phyloP scores from a whole-genome alignment of 1,140 invertebrate genomes.

The Apis mellifera region DNA sequence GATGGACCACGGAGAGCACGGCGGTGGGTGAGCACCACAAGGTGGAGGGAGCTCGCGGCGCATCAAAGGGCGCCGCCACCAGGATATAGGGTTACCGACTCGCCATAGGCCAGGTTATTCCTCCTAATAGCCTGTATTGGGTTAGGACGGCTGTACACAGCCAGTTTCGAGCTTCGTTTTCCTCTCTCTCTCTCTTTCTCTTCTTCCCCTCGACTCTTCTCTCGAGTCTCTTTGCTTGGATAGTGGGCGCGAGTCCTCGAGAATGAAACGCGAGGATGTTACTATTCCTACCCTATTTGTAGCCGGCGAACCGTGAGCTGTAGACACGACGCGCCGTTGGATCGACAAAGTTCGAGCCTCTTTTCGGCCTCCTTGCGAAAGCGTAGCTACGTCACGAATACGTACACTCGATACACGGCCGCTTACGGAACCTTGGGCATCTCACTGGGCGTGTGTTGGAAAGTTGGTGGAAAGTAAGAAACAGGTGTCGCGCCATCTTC shows the following conservation, averaged over 20 bases:
- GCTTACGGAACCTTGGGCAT: too few relatives aligned
- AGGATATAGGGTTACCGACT: slow-evolving; percentile 77
- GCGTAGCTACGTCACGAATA: too few relatives aligned
- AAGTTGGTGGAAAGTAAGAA: too few relatives aligned
- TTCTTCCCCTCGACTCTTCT: background rate
- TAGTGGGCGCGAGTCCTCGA: slow-evolving; percentile 1
- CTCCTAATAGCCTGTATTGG: slow-evolving; percentile 76
- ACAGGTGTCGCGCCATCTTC: too few relatives aligned
- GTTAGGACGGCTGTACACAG: slow-evolving; percentile 68
- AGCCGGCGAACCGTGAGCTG: slow-evolving; percentile 65
- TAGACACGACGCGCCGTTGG: slow-evolving; percentile 63
- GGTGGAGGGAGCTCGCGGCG: slow-evolving; percentile 59
- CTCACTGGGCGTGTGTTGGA: too few relatives aligned
- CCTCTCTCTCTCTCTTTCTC: slow-evolving; percentile 22
- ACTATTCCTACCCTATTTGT: slow-evolving; percentile 41
- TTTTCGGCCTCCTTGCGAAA: background rate
- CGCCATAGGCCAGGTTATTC: slow-evolving; percentile 73
- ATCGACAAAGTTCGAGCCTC: slow-evolving; percentile 46
- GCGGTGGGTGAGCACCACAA: slow-evolving; percentile 70
- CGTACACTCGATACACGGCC: too few relatives aligned
- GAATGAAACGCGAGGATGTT: background rate
- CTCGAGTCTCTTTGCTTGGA: background rate
- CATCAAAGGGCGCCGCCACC: slow-evolving; percentile 76
- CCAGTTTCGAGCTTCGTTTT: slow-evolving; percentile 58
- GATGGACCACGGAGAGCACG: slow-evolving; percentile 71